Evolutionary conservation across 2,888 invertebrate genomes (phyloP).

Genomic region (Pseudococcus jackbeardsleyi): DNA sequence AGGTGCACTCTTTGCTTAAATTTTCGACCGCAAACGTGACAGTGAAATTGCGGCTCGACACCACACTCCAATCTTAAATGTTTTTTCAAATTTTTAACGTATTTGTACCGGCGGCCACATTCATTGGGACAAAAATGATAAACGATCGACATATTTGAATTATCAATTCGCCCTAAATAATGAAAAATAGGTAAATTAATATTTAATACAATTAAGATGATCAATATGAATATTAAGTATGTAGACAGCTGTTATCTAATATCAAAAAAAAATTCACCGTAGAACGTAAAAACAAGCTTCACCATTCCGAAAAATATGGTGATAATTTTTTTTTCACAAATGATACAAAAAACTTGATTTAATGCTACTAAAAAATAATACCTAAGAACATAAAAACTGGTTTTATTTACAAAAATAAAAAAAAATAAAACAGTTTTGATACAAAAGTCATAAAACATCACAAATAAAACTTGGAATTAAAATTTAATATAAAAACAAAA

Average conservation of each 20-base stretch:
- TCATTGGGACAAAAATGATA: slow-evolving; percentile 60
- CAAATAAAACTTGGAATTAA: too few relatives aligned
- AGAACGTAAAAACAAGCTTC: too few relatives aligned
- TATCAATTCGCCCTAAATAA: not conserved
- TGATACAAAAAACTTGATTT: too few relatives aligned
- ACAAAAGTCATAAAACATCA: too few relatives aligned
- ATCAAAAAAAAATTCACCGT: too few relatives aligned
- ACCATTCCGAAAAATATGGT: too few relatives aligned
- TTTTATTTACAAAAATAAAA: too few relatives aligned
- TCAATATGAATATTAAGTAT: not conserved
- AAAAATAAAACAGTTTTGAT: too few relatives aligned
- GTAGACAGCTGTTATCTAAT: too few relatives aligned
- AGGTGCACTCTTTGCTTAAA: slow-evolving; percentile 67
- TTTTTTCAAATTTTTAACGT: slow-evolving; percentile 67
- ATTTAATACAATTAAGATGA: not conserved
- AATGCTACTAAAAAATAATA: too few relatives aligned
- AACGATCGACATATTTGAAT: not conserved
- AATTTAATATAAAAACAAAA: not conserved
- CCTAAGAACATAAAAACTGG: too few relatives aligned
- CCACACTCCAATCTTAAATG: slow-evolving; percentile 69
- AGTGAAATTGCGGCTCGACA: slow-evolving; percentile 68
- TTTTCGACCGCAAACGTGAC: slow-evolving; percentile 70
- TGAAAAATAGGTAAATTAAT: not conserved
- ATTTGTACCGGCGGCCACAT: slow-evolving; percentile 66
- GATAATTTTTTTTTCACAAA: too few relatives aligned